Evolutionary conservation across 2,888 invertebrate species (phyloP).

Genomic region (Drosophila quinaria): DNA sequence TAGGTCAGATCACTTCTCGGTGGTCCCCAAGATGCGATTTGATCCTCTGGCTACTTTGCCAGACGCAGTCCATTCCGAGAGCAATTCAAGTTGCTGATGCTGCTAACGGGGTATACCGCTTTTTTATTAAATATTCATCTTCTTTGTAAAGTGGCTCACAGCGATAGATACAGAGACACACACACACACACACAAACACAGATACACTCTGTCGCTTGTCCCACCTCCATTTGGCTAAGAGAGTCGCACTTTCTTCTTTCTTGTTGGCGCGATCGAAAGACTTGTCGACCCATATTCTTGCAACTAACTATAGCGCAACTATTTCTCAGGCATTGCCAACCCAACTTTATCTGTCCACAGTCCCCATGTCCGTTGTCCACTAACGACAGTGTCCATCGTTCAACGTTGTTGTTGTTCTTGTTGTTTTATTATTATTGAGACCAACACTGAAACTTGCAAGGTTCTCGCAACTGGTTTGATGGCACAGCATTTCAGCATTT

Average conservation of each 20-base stretch:
- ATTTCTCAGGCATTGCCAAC: conserved; percentile 51
- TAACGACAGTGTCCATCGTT: conserved; percentile 17
- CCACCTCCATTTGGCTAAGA: conserved; percentile 10
- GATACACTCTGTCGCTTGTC: neutral
- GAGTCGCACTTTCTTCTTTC: conserved; percentile 70
- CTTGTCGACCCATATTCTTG: conserved; percentile 70
- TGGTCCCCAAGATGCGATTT: conserved; percentile 8
- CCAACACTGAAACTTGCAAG: conserved; percentile 41
- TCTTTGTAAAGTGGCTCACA: conserved; percentile 42
- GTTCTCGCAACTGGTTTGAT: conserved; percentile 57
- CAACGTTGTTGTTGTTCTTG: conserved; percentile 31
- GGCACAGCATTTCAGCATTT: conserved; percentile 33
- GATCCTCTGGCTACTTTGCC: conserved; percentile 19
- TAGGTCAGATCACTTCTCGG: conserved; percentile 5
- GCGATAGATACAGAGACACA: conserved; percentile 6
- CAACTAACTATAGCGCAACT: conserved; percentile 55
- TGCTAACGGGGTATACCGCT: conserved; percentile 49
- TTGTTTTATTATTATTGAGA: conserved; percentile 37
- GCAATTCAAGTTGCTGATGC: conserved; percentile 25
- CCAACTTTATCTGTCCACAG: conserved; percentile 30
- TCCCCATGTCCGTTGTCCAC: conserved; percentile 7
- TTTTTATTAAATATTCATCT: conserved; percentile 50
- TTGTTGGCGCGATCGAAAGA: conserved; percentile 49
- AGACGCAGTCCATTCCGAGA: conserved; percentile 24
- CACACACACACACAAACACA: neutral